phyloP scores from a whole-genome alignment of 1,140 invertebrate species.

The Neomicropteryx cornuta region DNA sequence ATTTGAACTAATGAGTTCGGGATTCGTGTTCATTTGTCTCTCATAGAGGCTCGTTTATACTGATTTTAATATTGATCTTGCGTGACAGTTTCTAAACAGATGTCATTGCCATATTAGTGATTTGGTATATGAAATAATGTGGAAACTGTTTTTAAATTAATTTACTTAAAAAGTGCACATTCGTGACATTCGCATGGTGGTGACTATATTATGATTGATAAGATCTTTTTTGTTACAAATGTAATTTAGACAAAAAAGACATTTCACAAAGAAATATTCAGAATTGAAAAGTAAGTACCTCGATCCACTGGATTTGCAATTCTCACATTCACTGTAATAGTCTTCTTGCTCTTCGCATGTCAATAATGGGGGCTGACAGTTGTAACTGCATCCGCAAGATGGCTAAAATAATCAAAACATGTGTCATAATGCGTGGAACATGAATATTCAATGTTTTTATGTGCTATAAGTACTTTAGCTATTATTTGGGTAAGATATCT shows the following conservation, averaged over 20 bases:
- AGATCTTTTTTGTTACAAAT: too few relatives aligned
- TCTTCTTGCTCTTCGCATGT: slow-evolving; percentile 52
- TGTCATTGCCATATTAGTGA: neutral
- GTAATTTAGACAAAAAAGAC: neutral
- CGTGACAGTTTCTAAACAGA: neutral
- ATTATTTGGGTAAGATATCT: too few relatives aligned
- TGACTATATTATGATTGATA: too few relatives aligned
- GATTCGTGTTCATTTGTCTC: neutral
- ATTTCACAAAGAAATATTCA: neutral
- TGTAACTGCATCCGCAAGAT: slow-evolving; percentile 35
- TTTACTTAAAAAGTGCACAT: neutral
- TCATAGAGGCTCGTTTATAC: neutral
- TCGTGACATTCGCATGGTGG: too few relatives aligned
- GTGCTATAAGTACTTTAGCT: too few relatives aligned
- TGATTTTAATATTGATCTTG: neutral
- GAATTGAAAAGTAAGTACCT: slow-evolving; percentile 18
- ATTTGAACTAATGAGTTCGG: neutral
- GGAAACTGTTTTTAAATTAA: neutral
- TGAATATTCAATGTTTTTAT: too few relatives aligned
- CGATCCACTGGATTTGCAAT: slow-evolving; percentile 64
- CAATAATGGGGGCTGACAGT: slow-evolving; percentile 18
- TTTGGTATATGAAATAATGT: neutral
- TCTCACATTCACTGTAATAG: slow-evolving; percentile 71
- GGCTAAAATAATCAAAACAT: slow-evolving; percentile 20
- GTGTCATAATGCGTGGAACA: neutral